Conservation (phyloP, 2,113 vertebrate species). For the Myanophis thanlyinensis region DNA sequence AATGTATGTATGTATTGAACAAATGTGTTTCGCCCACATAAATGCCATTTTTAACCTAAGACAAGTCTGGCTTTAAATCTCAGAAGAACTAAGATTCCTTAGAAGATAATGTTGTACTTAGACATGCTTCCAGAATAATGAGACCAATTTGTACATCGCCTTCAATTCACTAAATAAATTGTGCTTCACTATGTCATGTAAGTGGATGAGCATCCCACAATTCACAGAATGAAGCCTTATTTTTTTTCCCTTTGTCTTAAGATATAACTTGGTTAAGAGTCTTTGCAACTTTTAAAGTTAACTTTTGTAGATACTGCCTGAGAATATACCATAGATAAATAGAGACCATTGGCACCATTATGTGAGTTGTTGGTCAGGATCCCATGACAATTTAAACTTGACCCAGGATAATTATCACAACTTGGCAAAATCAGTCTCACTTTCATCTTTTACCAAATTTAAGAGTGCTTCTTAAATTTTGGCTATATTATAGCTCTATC, state of each 20-base stretch:
- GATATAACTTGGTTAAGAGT: constrained; percentile 42
- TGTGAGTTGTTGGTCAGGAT: background rate
- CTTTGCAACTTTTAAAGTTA: constrained; percentile 40
- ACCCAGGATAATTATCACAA: background rate
- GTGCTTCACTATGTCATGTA: constrained; percentile 40
- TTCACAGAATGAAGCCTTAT: constrained; percentile 22
- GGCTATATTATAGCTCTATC: background rate
- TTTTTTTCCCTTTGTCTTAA: constrained; percentile 33
- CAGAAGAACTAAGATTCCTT: constrained; percentile 30
- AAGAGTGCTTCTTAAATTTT: background rate
- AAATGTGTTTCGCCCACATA: constrained; percentile 10
- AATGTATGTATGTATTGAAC: no score
- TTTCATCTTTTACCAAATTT: background rate
- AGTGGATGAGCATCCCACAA: constrained; percentile 45
- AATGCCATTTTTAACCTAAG: background rate
- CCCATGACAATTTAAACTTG: background rate
- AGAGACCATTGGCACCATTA: constrained; percentile 27
- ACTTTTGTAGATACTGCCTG: background rate
- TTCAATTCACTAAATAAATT: constrained; percentile 48
- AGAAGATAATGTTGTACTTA: constrained; percentile 36
- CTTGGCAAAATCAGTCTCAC: background rate
- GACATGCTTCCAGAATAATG: constrained; percentile 43
- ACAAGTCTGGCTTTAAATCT: constrained; percentile 21
- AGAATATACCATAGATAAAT: constrained; percentile 27
- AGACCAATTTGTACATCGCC: constrained; percentile 55